Base-by-base conservation (phyloP, 2,797 vertebrate species). In the Cirrhinus mrigala region DNA sequence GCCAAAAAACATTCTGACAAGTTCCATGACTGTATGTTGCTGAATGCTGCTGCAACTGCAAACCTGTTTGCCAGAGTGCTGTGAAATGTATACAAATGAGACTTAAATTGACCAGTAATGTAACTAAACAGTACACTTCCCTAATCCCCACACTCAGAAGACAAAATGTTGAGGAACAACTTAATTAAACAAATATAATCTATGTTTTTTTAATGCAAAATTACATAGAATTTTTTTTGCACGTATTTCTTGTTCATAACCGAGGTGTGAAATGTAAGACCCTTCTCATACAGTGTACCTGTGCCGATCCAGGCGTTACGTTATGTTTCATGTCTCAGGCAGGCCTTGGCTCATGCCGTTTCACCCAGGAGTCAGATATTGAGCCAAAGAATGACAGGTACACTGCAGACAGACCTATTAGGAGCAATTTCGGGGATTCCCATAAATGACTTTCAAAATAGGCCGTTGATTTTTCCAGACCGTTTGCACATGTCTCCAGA, bases 1-100 rank as follows among this genome's bases (percentile, higher is more conserved):
- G 84, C 90, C 87, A 93, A 94, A 37, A 94, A 91, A 87, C 58
- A 86, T 85, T 89, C 48, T 92, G 94, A 93, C 91, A 93, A 90
- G 79, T 93, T 92, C 91, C 80, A 71, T 92, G 90, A 91, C 90
- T 37, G 76, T 81, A 77, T 84, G 48, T 24, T 68, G 24, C 75
- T 9, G 85, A 88, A 80, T 11, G 89, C 82, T 64, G 84, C 79
- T 83, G 64, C 83, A 82, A 91, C 90, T 90, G 12, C 87, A 89
- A 85, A 90, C 88, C 85, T 12, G 77, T 85, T 60, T 37, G 80
- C 68, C 52, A 64, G 68, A 33, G 75, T 15, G 27, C 85, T 58
- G 80, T 14, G 46, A 52, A 69, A 37, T 79, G 40, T 37, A 68
- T 69, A 76, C 7, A 48, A 15, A 74, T 66, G 62, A 24, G 33